Evolutionary conservation across 2,888 invertebrate genomes (phyloP).

Genomic region (Ecliptopera silaceata): DNA sequence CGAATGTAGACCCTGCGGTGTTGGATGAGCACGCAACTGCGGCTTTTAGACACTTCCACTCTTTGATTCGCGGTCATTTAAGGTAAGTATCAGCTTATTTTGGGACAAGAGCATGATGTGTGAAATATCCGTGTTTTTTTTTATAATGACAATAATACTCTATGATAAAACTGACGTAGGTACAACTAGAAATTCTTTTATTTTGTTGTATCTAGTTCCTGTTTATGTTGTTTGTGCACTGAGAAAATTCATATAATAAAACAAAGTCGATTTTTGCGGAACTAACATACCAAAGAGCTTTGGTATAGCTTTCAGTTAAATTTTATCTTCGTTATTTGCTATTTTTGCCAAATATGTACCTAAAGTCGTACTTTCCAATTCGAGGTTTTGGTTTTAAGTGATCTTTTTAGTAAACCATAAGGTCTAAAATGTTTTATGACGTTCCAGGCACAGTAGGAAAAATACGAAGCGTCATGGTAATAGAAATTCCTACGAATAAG

Average conservation of each 20-base stretch:
- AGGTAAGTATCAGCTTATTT: slow-evolving; percentile 75
- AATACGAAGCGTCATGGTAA: too few species aligned
- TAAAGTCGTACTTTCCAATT: too few species aligned
- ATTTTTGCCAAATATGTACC: neutral
- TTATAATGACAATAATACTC: too few species aligned
- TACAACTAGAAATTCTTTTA: too few species aligned
- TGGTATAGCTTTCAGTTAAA: neutral
- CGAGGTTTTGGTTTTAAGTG: too few species aligned
- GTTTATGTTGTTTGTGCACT: neutral
- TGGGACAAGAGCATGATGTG: too few species aligned
- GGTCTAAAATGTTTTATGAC: too few species aligned
- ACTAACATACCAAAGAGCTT: neutral
- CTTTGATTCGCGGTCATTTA: slow-evolving; percentile 86
- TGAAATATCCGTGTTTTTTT: too few species aligned
- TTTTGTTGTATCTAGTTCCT: neutral
- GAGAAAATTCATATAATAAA: neutral
- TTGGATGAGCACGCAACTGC: slow-evolving; percentile 88
- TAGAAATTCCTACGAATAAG: too few species aligned
- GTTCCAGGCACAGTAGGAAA: too few species aligned
- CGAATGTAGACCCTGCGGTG: slow-evolving; percentile 84
- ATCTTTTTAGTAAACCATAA: too few species aligned
- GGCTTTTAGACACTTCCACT: slow-evolving; percentile 89
- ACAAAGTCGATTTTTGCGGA: neutral
- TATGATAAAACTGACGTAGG: too few species aligned
- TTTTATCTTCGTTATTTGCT: neutral